These are phyloP conservation scores for Callospermophilus lateralis DNA, from an alignment of 2,113 vertebrate species.

Conservation along the genomic window DNA sequence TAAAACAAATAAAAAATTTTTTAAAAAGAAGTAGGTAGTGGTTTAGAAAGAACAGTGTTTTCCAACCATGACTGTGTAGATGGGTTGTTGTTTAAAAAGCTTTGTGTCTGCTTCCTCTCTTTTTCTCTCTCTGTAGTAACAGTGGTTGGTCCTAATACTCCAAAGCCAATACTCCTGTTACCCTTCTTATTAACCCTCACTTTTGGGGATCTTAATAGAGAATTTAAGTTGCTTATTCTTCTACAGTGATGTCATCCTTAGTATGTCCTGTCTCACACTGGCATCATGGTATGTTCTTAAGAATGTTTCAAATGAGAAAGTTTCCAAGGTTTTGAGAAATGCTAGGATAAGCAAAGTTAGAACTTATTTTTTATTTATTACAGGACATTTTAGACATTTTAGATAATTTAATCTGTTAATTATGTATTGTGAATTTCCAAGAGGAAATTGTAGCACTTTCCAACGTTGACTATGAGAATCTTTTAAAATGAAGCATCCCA, in stretches of 20 bases:
- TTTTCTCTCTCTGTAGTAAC: not conserved
- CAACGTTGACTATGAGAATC: not conserved
- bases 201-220: not conserved
- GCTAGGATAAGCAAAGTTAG: slow-evolving; percentile 16
- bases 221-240: slow-evolving; percentile 42
- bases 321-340: slow-evolving; percentile 55
- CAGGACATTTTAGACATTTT: not conserved
- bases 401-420: not conserved
- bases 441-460: not conserved
- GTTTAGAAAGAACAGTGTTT: slow-evolving; percentile 10
- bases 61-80: not conserved
- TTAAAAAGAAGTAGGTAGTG: not conserved
- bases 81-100: not conserved
- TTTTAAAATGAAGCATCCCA: slow-evolving; percentile 38
- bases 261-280: not conserved
- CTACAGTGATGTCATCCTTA: not conserved
- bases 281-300: not conserved
- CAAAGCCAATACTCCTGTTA: not conserved
- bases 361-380: slow-evolving; percentile 31
- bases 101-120: slow-evolving; percentile 5
- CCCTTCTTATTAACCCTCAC: not conserved
- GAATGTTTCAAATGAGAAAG: not conserved
- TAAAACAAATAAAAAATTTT: no score
- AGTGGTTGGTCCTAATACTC: not conserved
- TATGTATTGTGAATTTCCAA: not conserved